These are phyloP conservation scores for Tenthredo mesomela DNA, from an alignment of 2,888 invertebrate species.

Conservation along the genomic window DNA sequence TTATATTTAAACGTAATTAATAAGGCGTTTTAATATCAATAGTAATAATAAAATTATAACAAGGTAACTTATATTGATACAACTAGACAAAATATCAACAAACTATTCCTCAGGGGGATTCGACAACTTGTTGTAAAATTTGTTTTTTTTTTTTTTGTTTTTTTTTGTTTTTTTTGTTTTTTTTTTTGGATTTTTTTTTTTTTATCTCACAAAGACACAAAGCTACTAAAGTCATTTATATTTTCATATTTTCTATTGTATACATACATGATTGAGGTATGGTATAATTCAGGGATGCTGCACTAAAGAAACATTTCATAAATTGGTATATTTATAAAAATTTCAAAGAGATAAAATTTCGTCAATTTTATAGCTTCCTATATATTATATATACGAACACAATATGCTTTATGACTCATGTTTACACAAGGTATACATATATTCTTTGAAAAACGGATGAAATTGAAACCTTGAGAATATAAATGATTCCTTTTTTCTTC, in stretches of 20 bases:
- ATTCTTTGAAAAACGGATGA: constrained; percentile 57
- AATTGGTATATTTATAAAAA: neutral
- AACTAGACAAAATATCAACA: constrained; percentile 56
- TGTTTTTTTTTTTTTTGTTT: neutral
- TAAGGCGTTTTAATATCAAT: constrained; percentile 35
- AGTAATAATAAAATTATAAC: constrained; percentile 57
- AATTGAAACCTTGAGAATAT: constrained; percentile 53
- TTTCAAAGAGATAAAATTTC: neutral
- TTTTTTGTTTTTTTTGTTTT: neutral
- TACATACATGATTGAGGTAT: constrained; percentile 33
- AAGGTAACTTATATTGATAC: constrained; percentile 51
- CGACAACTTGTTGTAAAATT: constrained; percentile 11
- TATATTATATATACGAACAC: constrained; percentile 64
- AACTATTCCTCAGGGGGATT: constrained; percentile 47
- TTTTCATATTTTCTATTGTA: constrained; percentile 13
- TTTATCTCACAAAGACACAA: constrained; percentile 43
- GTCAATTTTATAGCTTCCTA: constrained; percentile 58
- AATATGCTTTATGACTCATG: constrained; percentile 62
- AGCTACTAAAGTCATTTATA: constrained; percentile 10
- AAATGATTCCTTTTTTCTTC: constrained; percentile 57
- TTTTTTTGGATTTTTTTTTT: neutral
- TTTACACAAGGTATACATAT: constrained; percentile 31
- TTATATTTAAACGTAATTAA: constrained; percentile 22
- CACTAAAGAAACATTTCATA: constrained; percentile 11
- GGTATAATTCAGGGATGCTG: constrained; percentile 25